Conservation (phyloP, 1,140 invertebrate genomes). For the Melanaphis sacchari region DNA sequence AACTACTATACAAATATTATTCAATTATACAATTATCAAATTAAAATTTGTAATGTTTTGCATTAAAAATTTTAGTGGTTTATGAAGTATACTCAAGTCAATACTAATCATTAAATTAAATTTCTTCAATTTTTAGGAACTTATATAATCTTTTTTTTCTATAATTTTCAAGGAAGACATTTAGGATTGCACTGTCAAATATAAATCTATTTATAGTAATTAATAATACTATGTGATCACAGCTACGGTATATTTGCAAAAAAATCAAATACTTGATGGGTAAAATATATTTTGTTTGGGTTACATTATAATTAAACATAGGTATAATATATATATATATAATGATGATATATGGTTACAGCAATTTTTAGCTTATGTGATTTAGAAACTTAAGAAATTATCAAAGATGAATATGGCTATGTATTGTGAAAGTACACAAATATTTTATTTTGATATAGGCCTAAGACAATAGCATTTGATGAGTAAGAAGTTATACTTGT, state of each 20-base stretch:
- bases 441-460: too few relatives aligned
- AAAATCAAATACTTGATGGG: not conserved
- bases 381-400: not conserved
- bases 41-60: not conserved
- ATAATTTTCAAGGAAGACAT: constrained; percentile 9
- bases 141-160: not conserved
- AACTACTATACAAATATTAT: not conserved
- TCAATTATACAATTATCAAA: not conserved
- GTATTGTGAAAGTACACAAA: not conserved
- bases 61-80: not conserved
- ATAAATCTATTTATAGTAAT: not conserved
- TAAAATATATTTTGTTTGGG: not conserved
- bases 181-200: not conserved
- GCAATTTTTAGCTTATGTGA: not conserved
- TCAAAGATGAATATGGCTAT: not conserved
- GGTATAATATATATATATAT: not conserved
- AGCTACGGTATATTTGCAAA: not conserved
- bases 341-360: not conserved
- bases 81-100: not conserved
- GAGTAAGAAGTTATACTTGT: not conserved
- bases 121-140: constrained; percentile 9
- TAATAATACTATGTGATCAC: constrained; percentile 11
- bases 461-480: not conserved
- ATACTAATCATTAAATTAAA: not conserved
- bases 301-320: not conserved